A percentile compares a stretch with the other conserved stretches of the same genome.
phyloP scores from a whole-genome alignment of 2,797 vertebrate species.

The Acanthopagrus latus region DNA sequence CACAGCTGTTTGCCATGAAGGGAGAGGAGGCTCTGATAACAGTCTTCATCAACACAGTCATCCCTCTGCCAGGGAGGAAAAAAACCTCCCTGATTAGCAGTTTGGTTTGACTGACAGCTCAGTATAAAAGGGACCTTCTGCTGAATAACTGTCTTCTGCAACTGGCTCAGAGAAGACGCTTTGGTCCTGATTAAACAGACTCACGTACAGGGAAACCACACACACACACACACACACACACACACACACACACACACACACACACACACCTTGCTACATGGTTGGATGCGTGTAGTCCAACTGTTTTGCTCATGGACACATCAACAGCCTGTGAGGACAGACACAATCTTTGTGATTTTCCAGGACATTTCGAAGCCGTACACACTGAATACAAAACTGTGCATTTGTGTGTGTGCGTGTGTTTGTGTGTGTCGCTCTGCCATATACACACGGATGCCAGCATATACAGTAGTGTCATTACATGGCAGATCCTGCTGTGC shows the following conservation, averaged over 20 bases:
- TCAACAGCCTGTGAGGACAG: neutral
- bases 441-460: neutral
- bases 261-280: neutral
- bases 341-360: neutral
- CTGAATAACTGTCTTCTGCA: neutral
- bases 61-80: constrained; percentile 20
- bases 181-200: neutral
- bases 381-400: no score
- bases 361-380: neutral
- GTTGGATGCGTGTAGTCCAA: neutral
- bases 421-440: neutral
- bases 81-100: constrained; percentile 31
- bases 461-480: neutral
- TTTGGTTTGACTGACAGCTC: constrained; percentile 36
- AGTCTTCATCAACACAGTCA: constrained; percentile 26
- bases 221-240: neutral
- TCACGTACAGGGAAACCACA: neutral
- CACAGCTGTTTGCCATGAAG: constrained; percentile 56
- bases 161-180: neutral
- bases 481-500: neutral
- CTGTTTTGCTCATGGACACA: neutral
- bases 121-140: constrained; percentile 10
- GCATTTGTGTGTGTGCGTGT: no score
- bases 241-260: neutral
- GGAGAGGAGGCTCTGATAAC: constrained; percentile 40